phyloP scores from a whole-genome alignment of 92 coral and sea anemone species.

The Pocillopora meandrina region DNA sequence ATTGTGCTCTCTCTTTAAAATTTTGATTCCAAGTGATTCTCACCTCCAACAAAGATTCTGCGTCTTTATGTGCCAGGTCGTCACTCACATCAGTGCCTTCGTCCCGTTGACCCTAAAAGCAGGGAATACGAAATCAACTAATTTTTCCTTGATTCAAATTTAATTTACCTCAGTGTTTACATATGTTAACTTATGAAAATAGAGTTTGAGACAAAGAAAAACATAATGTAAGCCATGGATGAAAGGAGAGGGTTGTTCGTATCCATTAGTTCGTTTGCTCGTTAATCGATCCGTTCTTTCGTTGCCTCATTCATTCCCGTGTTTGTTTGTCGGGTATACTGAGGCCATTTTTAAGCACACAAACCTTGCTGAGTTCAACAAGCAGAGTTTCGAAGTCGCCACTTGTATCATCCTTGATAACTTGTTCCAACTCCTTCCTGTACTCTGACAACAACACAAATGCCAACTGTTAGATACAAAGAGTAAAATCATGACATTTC shows the following conservation, averaged over 20 bases:
- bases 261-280: too few species aligned
- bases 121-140: neutral
- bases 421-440: constrained; percentile 72
- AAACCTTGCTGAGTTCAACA: constrained; percentile 78
- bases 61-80: constrained; percentile 87
- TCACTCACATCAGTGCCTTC: constrained; percentile 65
- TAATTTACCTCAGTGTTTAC: neutral
- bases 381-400: constrained; percentile 88
- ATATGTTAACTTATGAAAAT: neutral
- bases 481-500: neutral
- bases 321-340: too few species aligned
- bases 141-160: neutral
- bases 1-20: neutral
- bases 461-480: neutral
- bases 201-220: neutral
- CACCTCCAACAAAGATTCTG: constrained; percentile 87
- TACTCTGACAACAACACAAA: constrained; percentile 56
- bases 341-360: neutral
- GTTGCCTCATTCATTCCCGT: too few species aligned
- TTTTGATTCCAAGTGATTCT: neutral
- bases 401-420: constrained; percentile 80
- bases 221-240: neutral
- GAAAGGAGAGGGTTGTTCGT: too few species aligned
- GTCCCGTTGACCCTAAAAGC: constrained; percentile 72
- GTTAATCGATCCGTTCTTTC: too few species aligned